Percentiles rank a stretch among this genome's conserved stretches.
Evolutionary conservation across 2,797 vertebrate genomes (phyloP).

Genomic region (Anableps anableps): DNA sequence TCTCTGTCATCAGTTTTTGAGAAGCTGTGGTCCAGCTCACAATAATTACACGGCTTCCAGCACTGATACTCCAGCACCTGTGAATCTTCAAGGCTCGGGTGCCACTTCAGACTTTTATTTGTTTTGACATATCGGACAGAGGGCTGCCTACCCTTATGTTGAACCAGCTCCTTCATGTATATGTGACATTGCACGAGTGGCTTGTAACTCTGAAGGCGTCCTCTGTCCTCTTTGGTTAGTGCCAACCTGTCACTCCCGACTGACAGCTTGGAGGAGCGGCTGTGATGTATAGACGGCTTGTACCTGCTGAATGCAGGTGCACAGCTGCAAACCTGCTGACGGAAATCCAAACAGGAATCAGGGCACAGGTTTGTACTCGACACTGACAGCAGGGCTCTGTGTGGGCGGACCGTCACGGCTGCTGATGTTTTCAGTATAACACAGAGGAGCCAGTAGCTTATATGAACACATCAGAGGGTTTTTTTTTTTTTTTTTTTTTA

Average conservation of each 20-base stretch:
- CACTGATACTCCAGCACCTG: neutral
- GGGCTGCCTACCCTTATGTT: neutral
- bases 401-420: neutral
- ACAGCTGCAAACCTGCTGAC: neutral
- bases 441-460: neutral
- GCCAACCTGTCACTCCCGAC: neutral
- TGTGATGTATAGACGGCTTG: neutral
- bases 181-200: slow-evolving; percentile 4
- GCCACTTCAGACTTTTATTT: neutral
- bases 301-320: neutral
- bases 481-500: too few relatives aligned
- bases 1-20: neutral
- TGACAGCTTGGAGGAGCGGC: neutral
- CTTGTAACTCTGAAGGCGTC: neutral
- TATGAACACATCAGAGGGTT: neutral
- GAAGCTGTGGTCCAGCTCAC: neutral
- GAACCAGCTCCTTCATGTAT: neutral
- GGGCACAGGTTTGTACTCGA: slow-evolving; percentile 7
- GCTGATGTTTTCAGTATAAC: neutral
- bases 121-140: neutral
- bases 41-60: neutral
- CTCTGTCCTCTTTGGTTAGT: neutral
- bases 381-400: neutral
- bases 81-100: neutral
- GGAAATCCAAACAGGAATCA: neutral